Conservation (phyloP, 2,797 vertebrate genomes). For the Iguana delicatissima region DNA sequence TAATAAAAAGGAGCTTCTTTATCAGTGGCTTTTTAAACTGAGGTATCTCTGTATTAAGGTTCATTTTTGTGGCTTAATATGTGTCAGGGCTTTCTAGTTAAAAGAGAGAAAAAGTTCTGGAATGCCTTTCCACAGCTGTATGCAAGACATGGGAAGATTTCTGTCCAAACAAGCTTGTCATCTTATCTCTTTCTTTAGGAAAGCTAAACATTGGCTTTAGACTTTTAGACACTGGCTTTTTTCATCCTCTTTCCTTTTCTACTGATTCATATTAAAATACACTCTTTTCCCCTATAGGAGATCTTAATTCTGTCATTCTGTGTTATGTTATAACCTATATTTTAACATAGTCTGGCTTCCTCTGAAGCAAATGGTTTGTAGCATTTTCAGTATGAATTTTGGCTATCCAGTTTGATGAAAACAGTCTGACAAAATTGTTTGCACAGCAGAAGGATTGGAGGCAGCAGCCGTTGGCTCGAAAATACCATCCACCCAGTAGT, state of each 20-base stretch:
- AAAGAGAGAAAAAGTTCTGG: neutral
- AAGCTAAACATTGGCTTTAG: neutral
- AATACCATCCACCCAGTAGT: conserved; percentile 77
- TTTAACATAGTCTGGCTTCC: conserved; percentile 63
- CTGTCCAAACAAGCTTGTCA: neutral
- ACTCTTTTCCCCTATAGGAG: neutral
- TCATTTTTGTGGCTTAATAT: too few species aligned
- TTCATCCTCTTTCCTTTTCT: neutral
- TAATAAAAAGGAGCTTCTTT: too few species aligned
- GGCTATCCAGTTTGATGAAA: conserved; percentile 68
- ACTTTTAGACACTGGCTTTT: too few species aligned
- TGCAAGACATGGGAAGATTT: neutral
- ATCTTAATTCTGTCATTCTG: conserved; percentile 42
- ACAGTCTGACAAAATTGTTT: conserved; percentile 73
- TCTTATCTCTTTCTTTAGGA: neutral
- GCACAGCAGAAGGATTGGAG: conserved; percentile 70
- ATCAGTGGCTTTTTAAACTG: too few species aligned
- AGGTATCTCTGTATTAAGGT: too few species aligned
- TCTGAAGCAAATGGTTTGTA: conserved; percentile 67
- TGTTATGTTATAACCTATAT: conserved; percentile 58
- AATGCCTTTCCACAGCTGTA: neutral
- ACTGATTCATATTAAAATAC: neutral
- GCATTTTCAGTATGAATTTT: conserved; percentile 62
- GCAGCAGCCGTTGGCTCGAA: conserved; percentile 68
- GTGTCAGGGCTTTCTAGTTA: neutral